A percentile compares a stretch with the other conserved stretches of the same genome.
Evolutionary conservation across 2,888 invertebrate species (phyloP).

Genomic region (Ichneumoninae sp.): DNA sequence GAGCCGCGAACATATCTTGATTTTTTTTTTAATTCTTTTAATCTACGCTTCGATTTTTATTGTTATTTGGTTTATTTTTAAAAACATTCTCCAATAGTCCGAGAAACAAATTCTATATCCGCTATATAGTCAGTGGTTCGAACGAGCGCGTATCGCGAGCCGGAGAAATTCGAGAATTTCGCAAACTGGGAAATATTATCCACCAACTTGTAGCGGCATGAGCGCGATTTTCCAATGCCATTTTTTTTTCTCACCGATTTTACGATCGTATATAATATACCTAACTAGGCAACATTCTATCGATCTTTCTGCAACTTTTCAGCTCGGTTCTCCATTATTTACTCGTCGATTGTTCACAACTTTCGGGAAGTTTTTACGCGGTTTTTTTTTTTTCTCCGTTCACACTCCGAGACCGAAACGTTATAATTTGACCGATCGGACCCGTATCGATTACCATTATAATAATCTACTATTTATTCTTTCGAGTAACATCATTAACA

Average conservation of each 20-base stretch:
- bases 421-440: conserved; percentile 68
- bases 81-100: conserved; percentile 57
- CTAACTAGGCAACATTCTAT: conserved; percentile 76
- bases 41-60: conserved; percentile 54
- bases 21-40: conserved; percentile 44
- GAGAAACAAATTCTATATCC: conserved; percentile 59
- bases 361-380: conserved; percentile 33
- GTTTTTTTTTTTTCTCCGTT: conserved; percentile 14
- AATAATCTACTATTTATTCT: conserved; percentile 73
- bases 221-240: conserved; percentile 63
- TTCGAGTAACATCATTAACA: conserved; percentile 81
- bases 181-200: conserved; percentile 71
- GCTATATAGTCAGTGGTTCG: conserved; percentile 32
- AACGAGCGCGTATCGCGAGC: conserved; percentile 38
- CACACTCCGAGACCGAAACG: conserved; percentile 52
- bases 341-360: conserved; percentile 37
- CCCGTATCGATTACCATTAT: conserved; percentile 60
- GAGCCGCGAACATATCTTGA: conserved; percentile 55
- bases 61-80: conserved; percentile 50
- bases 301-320: conserved; percentile 71
- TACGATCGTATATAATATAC: conserved; percentile 53
- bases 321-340: conserved; percentile 49
- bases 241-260: conserved; percentile 16
- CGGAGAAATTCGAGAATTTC: conserved; percentile 50
- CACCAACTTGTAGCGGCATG: conserved; percentile 75